Percentiles rank a stretch among this genome's conserved stretches.
phyloP scores from a whole-genome alignment of 2,888 invertebrate genomes.

The Dugesia japonica region DNA sequence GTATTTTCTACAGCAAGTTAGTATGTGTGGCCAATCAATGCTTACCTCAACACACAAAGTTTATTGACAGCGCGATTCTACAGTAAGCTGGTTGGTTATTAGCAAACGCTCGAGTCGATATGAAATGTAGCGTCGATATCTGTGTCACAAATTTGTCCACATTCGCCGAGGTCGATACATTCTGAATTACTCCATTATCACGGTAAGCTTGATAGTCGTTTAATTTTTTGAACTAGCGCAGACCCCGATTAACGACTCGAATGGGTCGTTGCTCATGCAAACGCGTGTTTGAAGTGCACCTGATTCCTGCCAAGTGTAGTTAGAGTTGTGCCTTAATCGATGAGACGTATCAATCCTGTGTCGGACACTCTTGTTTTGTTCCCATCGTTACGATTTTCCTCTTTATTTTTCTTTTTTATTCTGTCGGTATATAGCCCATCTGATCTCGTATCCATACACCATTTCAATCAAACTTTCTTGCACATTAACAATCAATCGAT shows the following conservation, averaged over 20 bases:
- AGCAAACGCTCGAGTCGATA: slow-evolving; percentile 11
- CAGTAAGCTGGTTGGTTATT: slow-evolving; percentile 20
- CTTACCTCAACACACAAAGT: slow-evolving; percentile 4
- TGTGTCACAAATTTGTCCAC: slow-evolving; percentile 20
- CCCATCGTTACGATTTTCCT: slow-evolving; percentile 16
- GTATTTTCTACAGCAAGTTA: not conserved
- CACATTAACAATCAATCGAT: not conserved
- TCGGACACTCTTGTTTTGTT: slow-evolving; percentile 14
- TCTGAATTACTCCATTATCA: slow-evolving; percentile 20
- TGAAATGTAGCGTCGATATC: slow-evolving; percentile 20
- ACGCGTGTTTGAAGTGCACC: slow-evolving; percentile 20
- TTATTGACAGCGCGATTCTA: not conserved
- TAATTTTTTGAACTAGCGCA: slow-evolving; percentile 15
- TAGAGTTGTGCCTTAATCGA: slow-evolving; percentile 20
- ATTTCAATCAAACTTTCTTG: not conserved
- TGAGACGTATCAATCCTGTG: not conserved
- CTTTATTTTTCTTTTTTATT: not conserved
- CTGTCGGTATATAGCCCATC: not conserved
- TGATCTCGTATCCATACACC: not conserved
- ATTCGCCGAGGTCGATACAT: slow-evolving; percentile 20
- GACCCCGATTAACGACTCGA: slow-evolving; percentile 20
- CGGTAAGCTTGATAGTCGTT: slow-evolving; percentile 20
- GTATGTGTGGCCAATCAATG: not conserved
- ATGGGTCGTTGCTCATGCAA: slow-evolving; percentile 20
- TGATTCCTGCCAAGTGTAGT: not conserved